Base-by-base conservation (phyloP, 2,888 invertebrate species). In the Drosophila quasianomalipes region DNA sequence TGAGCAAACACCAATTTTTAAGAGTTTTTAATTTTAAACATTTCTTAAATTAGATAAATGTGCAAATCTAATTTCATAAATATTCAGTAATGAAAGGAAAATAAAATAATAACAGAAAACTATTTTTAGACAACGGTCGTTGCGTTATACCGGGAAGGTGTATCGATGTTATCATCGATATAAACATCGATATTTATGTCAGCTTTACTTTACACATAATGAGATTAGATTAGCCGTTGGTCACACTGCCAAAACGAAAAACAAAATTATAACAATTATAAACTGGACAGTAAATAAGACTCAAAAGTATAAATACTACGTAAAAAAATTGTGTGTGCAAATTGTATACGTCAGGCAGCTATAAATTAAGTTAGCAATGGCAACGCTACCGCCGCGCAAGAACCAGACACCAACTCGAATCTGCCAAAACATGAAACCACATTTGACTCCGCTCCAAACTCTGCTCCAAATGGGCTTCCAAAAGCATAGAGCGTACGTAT, bases 401-500 rank as follows among this genome's bases (percentile, higher is more conserved):
- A 96, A 96, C 93, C 95, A 96, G 61, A 95, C 96, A 66, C 95
- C 96, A 14, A 96, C 96, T 72, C 96, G 95, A 94, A 95, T 95
- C 84, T 95, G 84, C 70, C 85, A 70, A 57, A 80, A 76, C 28
- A 88, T 95, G 12, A 97, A 96, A 93, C 96, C 96, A 92, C 95
- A 96, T 93, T 93, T 96, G 76, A 96, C 96, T 49, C 97, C 97
- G 7, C 94, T 97, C 80, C 97, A 98, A 94, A 97, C 96, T 67
- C 94, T 98, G 44, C 94, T 97, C 77, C 97, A 97, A 94, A 97
- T 98, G 96, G 98, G 98, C 41, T 98, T 98, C 93, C 96, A 97
- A 6, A 96, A 96, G 94, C 96, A 97, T 90, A 95, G 97, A 94
- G 97, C 97, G 98, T 98, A 95, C 96, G 97, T 96, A 75, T 67